These are phyloP conservation scores for Podocnemis expansa DNA, from an alignment of 2,113 vertebrate genomes.

Conservation along the genomic window DNA sequence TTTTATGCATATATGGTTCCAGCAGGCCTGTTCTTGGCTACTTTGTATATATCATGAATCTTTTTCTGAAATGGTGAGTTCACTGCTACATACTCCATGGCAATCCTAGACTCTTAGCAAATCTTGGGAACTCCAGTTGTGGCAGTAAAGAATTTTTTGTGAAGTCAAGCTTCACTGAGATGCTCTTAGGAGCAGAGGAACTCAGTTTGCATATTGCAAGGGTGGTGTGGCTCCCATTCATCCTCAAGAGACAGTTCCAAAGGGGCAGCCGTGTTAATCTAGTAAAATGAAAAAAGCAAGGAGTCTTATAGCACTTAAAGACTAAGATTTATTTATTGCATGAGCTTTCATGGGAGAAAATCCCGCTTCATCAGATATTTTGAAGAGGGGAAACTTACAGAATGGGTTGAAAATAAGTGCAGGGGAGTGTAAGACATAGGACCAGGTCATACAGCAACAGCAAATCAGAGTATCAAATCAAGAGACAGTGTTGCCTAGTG, in stretches of 20 bases:
- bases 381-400: too few relatives aligned
- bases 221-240: not conserved
- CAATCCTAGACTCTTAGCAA: conserved; percentile 1
- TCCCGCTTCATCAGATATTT: too few relatives aligned
- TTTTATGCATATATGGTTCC: not conserved
- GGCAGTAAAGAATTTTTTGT: fast-evolving
- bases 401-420: too few relatives aligned
- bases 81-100: not conserved
- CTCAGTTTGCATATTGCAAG: not conserved
- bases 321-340: too few relatives aligned
- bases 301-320: too few relatives aligned
- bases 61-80: not conserved
- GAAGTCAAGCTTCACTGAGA: not conserved
- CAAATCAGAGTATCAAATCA: too few relatives aligned
- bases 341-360: too few relatives aligned
- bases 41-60: not conserved
- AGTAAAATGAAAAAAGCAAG: too few relatives aligned
- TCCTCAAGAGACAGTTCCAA: not conserved
- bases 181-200: not conserved
- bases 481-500: not conserved
- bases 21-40: not conserved
- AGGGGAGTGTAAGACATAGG: too few relatives aligned
- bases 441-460: too few relatives aligned
- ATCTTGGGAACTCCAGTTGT: not conserved
- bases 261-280: too few relatives aligned